A percentile compares a stretch with the other conserved stretches of the same genome.
phyloP scores from a whole-genome alignment of 2,888 invertebrate genomes.

The Melitaea athalia region DNA sequence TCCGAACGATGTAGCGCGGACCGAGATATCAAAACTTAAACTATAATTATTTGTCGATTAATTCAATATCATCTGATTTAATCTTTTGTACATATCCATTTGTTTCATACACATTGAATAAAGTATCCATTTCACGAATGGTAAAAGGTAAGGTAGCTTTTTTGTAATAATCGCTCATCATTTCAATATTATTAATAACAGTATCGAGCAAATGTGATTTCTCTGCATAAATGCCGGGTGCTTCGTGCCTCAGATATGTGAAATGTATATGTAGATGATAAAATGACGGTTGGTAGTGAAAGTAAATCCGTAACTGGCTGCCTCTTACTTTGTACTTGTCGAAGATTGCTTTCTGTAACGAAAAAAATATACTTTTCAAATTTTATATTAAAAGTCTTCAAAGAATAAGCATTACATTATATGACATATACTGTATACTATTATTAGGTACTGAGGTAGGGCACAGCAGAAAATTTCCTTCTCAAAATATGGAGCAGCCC shows the following conservation, averaged over 20 bases:
- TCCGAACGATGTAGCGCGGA: conserved; percentile 9
- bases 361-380: not conserved
- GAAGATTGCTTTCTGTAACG: conserved; percentile 86
- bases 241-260: conserved; percentile 89
- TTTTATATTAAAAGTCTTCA: too few relatives aligned
- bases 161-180: conserved; percentile 91
- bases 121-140: conserved; percentile 87
- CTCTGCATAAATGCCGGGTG: conserved; percentile 91
- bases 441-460: too few relatives aligned
- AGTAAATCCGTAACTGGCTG: conserved; percentile 89
- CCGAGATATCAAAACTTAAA: conserved; percentile 17
- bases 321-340: conserved; percentile 88
- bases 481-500: too few relatives aligned
- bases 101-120: conserved; percentile 85
- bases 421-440: too few relatives aligned
- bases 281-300: conserved; percentile 98
- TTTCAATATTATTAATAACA: conserved; percentile 94
- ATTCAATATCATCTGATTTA: conserved; percentile 56
- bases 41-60: conserved; percentile 60
- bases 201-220: conserved; percentile 93
- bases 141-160: conserved; percentile 91
- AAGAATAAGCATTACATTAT: too few relatives aligned
- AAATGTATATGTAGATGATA: conserved; percentile 98
- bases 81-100: conserved; percentile 78
- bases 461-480: too few relatives aligned